Base-by-base conservation (phyloP, 2,113 vertebrate genomes). In the Gymnarchus niloticus region DNA sequence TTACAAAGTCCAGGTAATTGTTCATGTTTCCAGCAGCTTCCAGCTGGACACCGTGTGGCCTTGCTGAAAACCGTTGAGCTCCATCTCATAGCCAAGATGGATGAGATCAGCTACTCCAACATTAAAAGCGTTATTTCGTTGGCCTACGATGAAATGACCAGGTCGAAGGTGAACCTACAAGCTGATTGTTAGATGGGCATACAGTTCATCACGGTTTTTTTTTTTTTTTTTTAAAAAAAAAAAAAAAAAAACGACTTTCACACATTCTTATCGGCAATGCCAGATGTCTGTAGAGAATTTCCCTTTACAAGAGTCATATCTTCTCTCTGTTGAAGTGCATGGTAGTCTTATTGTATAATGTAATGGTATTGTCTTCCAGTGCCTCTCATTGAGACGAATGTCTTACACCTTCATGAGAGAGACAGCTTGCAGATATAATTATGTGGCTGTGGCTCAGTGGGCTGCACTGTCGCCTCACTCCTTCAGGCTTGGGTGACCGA, bases 71-170 rank as follows among this genome's bases (percentile, higher is more conserved):
- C 96, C 0, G 96, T 98, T 92, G 96, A 98, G 76, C 90, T 93
- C 0, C 91, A 98, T 33, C 93, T 97, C 65, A 91, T 86, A 90
- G 91, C 90, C 87, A 95, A 90, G 87, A 93, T 97, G 1, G 61
- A 92, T 0, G 87, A 91, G 2, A 88, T 98, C 84, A 95, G 93
- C 88, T 92, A 94, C 65, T 89, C 92, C 73, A 93, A 90, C 0
- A 96, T 96, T 1, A 96, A 94, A 89, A 93, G 92, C 1, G 89
- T 96, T 19, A 96, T 97, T 88, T 91, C 96, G 3, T 86, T 98
- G 90, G 97, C 97, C 0, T 97, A 96, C 14, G 95, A 89, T 3
- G 97, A 99, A 86, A 98, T 99, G 97, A 99, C 97, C 82, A 96
- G 92, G 69, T 96, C 94, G 0, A 98, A 98, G 96, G 97, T 97